Percentiles rank a stretch among this genome's conserved stretches.
Evolutionary conservation across 2,888 invertebrate genomes (phyloP).

Genomic region (Hoplodrina blanda): DNA sequence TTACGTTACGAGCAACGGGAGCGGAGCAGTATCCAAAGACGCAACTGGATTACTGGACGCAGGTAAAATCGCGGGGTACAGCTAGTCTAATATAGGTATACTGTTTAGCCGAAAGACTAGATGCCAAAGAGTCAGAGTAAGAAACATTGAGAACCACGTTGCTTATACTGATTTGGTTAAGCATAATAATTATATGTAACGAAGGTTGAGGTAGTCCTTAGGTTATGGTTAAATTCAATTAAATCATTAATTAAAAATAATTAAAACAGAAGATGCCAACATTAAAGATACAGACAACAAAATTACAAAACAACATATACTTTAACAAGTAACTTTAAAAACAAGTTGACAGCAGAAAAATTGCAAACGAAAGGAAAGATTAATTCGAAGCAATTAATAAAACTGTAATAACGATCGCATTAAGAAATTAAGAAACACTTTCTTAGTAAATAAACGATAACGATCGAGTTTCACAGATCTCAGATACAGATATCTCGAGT

Average conservation of each 20-base stretch:
- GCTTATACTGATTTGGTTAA: too few relatives aligned
- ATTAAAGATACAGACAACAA: slow-evolving; percentile 3
- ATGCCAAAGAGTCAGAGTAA: too few relatives aligned
- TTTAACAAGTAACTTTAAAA: slow-evolving; percentile 4
- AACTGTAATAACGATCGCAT: slow-evolving; percentile 49
- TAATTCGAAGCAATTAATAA: slow-evolving; percentile 46
- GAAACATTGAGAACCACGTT: too few relatives aligned
- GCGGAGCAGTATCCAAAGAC: too few relatives aligned
- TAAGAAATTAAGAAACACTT: slow-evolving; percentile 55
- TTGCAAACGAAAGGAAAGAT: slow-evolving; percentile 24
- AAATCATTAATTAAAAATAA: neutral
- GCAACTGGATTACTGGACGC: too few relatives aligned
- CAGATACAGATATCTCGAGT: slow-evolving; percentile 51
- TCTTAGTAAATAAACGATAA: slow-evolving; percentile 53
- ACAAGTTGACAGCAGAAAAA: slow-evolving; percentile 28
- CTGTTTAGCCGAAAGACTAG: too few relatives aligned
- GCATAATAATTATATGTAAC: too few relatives aligned
- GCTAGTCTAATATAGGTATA: too few relatives aligned
- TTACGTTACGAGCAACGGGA: too few relatives aligned
- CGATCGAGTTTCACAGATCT: slow-evolving; percentile 62
- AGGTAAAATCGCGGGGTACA: too few relatives aligned
- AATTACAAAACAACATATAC: slow-evolving; percentile 8
- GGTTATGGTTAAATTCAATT: too few relatives aligned
- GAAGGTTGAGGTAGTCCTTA: too few relatives aligned
- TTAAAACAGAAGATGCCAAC: neutral